Base-by-base conservation (phyloP, 2,797 vertebrate genomes). In the Ceryle rudis region DNA sequence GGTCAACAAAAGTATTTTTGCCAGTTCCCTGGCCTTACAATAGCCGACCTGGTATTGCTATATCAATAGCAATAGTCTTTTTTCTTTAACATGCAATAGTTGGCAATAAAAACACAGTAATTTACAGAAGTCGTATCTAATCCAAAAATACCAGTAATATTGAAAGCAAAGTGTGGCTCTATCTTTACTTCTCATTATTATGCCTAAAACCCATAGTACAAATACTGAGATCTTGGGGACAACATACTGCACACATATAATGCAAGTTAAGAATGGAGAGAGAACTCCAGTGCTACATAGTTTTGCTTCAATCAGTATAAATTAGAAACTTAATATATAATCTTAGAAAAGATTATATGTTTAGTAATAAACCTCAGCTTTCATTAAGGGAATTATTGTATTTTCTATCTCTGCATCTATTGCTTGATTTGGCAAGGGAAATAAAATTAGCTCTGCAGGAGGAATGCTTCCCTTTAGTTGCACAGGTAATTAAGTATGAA, bases 391-490 rank as follows among this genome's bases (percentile, higher is more conserved):
- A 16, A 55, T 84, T 77, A 72, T 62, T 69, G 26, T 70, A 75
- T 91, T 88, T 89, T 75, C 65, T 22, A 23, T 85, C 71, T 80
- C 42, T 70, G 44, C 46, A 71, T 23, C 71, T 81, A 58, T 20
- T 51, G n/a, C 55, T 86, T 75, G 55, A 84, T 77, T 87, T 21
- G 69, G 58, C 42, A 83, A 93, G 81, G 67, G 57, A 92, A 94
- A 93, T 86, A 85, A 90, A 93, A 74, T 42, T 29, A 65, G 23
- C 12, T 74, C 16, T n/a, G 3, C 20, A 25, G 67, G 47, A 93
- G 33, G 61, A 88, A 5, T 67, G 33, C 7, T 33, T 69, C 54
- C 52, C 21, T 86, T 70, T 6, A 16, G 67, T 23, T 77, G 29
- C 33, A 90, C 8, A 62, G 18, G 4, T 65, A 81, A 91, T 89